Percentiles rank a stretch among this genome's conserved stretches.
Conservation (phyloP, 2,113 vertebrate species). For the Tauraco erythrolophus region DNA sequence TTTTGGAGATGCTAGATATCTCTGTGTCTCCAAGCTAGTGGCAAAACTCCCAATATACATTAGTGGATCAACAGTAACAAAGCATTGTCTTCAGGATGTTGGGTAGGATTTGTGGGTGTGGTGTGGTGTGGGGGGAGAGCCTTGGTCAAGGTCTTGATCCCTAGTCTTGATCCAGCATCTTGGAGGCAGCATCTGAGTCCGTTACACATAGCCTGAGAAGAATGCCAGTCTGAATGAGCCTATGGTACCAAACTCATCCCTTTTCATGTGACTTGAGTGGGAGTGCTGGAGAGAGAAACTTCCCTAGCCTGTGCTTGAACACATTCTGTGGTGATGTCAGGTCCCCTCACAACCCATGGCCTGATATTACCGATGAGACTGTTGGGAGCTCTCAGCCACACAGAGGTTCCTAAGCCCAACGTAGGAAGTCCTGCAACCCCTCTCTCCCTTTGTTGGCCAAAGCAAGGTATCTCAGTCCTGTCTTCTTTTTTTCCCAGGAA, state of each 20-base stretch:
- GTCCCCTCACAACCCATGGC: background rate
- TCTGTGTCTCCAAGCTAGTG: background rate
- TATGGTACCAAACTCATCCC: background rate
- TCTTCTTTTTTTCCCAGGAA: constrained; percentile 75
- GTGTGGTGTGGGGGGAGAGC: background rate
- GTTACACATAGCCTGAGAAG: background rate
- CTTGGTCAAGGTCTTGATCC: background rate
- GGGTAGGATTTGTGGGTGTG: background rate
- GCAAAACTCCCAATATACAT: background rate
- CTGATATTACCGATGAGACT: background rate
- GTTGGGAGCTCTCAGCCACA: background rate
- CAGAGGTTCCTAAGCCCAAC: background rate
- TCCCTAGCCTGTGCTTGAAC: background rate
- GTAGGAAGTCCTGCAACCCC: background rate
- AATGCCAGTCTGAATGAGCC: background rate
- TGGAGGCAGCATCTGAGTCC: background rate
- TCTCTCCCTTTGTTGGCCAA: background rate
- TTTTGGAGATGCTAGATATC: background rate
- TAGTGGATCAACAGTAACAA: background rate
- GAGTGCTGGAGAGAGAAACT: background rate
- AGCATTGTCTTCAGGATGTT: background rate
- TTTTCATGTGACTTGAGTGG: background rate
- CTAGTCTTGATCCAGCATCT: background rate
- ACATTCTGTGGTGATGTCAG: background rate
- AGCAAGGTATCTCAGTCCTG: background rate